Evolutionary conservation across 1,140 invertebrate genomes (phyloP).

Genomic region (Pectinophora gossypiella): DNA sequence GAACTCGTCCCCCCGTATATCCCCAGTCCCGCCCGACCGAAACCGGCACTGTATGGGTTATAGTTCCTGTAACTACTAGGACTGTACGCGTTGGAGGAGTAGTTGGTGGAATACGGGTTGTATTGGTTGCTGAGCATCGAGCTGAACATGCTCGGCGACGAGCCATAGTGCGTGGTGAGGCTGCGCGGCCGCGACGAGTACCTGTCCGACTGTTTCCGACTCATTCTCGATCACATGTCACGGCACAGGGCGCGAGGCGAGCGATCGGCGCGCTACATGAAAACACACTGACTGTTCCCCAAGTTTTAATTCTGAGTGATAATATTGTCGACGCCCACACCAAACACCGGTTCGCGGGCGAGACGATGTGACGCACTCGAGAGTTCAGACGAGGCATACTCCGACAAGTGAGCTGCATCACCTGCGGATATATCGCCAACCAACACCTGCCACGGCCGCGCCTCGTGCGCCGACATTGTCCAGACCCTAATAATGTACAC

Average conservation of each 20-base stretch:
- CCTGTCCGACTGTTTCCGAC: constrained; percentile 59
- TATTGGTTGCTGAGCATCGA: constrained; percentile 53
- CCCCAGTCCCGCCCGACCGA: constrained; percentile 49
- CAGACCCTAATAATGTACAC: too few relatives aligned
- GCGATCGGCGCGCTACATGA: constrained; percentile 41
- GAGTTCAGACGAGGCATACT: constrained; percentile 32
- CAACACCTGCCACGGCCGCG: background rate
- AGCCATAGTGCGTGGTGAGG: constrained; percentile 54
- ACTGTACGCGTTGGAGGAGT: constrained; percentile 50
- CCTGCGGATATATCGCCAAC: constrained; percentile 39
- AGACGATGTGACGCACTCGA: constrained; percentile 46
- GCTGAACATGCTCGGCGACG: constrained; percentile 55
- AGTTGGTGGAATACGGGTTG: constrained; percentile 48
- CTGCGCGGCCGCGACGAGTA: constrained; percentile 55
- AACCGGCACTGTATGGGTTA: constrained; percentile 59
- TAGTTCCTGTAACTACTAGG: constrained; percentile 71
- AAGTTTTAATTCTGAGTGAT: constrained; percentile 55
- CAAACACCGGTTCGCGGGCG: constrained; percentile 34
- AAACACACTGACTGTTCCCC: constrained; percentile 60
- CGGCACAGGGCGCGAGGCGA: constrained; percentile 27
- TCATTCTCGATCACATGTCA: constrained; percentile 57
- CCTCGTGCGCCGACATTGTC: too few relatives aligned
- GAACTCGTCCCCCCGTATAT: constrained; percentile 80
- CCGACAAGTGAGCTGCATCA: constrained; percentile 50
- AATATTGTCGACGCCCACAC: constrained; percentile 59